Conservation (phyloP, 2,113 vertebrate genomes). For the Ramphastos sulfuratus region DNA sequence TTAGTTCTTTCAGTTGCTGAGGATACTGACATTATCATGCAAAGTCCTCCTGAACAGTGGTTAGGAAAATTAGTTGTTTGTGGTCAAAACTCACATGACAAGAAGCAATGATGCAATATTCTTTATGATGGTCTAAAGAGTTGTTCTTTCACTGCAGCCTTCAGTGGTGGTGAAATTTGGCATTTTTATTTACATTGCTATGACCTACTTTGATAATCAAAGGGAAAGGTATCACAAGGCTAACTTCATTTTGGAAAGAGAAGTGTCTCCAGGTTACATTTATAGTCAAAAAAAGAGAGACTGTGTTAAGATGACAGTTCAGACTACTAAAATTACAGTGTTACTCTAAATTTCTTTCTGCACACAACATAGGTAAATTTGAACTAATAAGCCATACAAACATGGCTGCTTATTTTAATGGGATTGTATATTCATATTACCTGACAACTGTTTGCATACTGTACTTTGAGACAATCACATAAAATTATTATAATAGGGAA, state of each 20-base stretch:
- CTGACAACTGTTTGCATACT: not conserved
- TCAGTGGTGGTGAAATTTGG: not conserved
- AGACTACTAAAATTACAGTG: not conserved
- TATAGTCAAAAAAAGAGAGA: not conserved
- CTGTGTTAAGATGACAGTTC: not conserved
- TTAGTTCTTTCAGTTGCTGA: not conserved
- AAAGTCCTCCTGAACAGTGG: not conserved
- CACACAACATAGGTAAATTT: not conserved
- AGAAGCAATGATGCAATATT: not conserved
- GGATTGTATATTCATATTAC: not conserved
- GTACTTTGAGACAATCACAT: not conserved
- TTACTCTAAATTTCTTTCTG: not conserved
- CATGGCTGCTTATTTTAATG: not conserved
- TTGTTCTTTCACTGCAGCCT: not conserved
- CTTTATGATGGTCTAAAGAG: not conserved
- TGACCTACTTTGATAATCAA: not conserved
- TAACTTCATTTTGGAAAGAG: not conserved
- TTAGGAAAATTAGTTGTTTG: not conserved
- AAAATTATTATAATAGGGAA: not conserved
- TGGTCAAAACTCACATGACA: rapidly evolving
- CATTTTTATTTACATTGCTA: not conserved
- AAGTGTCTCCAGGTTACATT: not conserved
- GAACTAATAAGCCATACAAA: not conserved
- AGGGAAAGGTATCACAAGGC: not conserved
- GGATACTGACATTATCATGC: not conserved